Evolutionary conservation across 1,140 invertebrate genomes (phyloP).

Genomic region (Drosophila miranda): DNA sequence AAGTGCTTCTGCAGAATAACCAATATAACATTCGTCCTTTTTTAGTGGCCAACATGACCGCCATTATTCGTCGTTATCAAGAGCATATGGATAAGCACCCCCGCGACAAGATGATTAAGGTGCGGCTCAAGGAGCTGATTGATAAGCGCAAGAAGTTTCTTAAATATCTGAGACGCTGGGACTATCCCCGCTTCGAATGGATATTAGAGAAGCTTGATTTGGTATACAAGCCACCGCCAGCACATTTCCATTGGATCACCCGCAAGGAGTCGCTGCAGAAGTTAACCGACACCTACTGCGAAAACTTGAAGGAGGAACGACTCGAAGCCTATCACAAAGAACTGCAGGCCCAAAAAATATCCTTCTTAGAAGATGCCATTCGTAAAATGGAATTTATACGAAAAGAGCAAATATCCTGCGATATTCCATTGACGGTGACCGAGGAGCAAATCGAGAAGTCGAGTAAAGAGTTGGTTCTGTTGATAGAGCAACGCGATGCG

Average conservation of each 20-base stretch:
- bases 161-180: conserved; percentile 86
- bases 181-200: conserved; percentile 94
- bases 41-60: conserved; percentile 84
- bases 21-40: background rate
- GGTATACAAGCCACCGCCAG: conserved; percentile 87
- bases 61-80: conserved; percentile 84
- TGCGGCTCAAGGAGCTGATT: conserved; percentile 87
- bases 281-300: conserved; percentile 87
- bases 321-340: conserved; percentile 85
- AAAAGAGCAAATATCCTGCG: conserved; percentile 87
- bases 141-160: conserved; percentile 89
- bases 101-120: conserved; percentile 84
- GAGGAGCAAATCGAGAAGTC: conserved; percentile 87
- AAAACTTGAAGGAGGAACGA: conserved; percentile 86
- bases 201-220: conserved; percentile 91
- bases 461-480: conserved; percentile 83
- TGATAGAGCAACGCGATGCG: conserved; percentile 60
- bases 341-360: conserved; percentile 86
- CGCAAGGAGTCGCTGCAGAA: conserved; percentile 87
- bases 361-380: conserved; percentile 86
- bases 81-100: conserved; percentile 83
- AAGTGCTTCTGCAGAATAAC: too few relatives aligned
- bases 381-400: conserved; percentile 87
- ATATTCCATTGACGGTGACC: conserved; percentile 85
- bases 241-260: conserved; percentile 84